Conservation (phyloP, 2,888 invertebrate species). For the Pinctada fucata region DNA sequence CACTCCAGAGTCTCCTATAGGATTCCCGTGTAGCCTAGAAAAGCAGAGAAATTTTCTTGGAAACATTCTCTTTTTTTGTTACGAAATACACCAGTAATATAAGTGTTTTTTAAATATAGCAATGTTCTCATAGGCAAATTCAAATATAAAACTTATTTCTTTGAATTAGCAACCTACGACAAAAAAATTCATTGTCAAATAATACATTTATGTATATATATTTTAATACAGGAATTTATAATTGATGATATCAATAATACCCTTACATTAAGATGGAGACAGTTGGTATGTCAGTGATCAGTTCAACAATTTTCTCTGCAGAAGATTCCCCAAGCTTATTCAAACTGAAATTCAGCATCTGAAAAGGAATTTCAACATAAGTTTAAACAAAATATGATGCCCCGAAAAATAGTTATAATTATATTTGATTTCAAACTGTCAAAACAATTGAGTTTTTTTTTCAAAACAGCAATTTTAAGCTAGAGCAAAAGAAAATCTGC, state of each 20-base stretch:
- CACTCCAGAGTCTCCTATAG: constrained; percentile 65
- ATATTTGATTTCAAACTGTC: background rate
- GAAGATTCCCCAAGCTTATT: constrained; percentile 58
- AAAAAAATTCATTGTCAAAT: too few relatives aligned
- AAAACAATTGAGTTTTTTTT: background rate
- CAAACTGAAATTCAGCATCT: constrained; percentile 66
- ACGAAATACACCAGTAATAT: background rate
- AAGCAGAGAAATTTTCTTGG: constrained; percentile 1
- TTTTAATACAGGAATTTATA: too few relatives aligned
- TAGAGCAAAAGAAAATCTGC: background rate
- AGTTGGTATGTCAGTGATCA: constrained; percentile 57
- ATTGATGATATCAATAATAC: background rate
- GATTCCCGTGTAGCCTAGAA: constrained; percentile 67
- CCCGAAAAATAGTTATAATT: too few relatives aligned
- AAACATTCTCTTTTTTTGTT: background rate
- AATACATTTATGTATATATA: too few relatives aligned
- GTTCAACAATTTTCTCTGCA: constrained; percentile 49
- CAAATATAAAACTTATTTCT: too few relatives aligned
- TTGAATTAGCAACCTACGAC: too few relatives aligned
- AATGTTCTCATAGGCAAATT: too few relatives aligned
- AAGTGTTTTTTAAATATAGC: too few relatives aligned
- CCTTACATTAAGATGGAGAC: constrained; percentile 66
- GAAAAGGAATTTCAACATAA: constrained; percentile 6
- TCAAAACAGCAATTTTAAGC: background rate
- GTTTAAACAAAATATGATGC: too few relatives aligned